These are phyloP conservation scores for Sylvia borin DNA, from an alignment of 2,797 vertebrate species.

Conservation along the genomic window DNA sequence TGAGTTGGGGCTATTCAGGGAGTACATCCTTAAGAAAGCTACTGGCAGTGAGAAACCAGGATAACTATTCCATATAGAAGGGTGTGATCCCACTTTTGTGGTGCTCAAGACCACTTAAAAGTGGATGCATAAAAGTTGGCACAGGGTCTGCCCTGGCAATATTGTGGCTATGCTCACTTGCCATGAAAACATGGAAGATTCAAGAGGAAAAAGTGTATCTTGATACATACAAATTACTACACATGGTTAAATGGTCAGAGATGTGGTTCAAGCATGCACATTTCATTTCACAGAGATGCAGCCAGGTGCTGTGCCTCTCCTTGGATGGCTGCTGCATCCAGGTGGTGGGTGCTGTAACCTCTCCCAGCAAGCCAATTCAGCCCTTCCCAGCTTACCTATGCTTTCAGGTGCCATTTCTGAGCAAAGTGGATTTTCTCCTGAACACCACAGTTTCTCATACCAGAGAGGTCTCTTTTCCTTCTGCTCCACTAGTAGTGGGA, in stretches of 20 bases:
- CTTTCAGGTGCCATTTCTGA: neutral
- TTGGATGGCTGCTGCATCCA: accelerated
- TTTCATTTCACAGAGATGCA: neutral
- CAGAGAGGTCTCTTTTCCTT: neutral
- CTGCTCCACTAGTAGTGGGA: neutral
- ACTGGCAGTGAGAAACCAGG: neutral
- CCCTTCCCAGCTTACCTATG: neutral
- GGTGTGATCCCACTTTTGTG: neutral
- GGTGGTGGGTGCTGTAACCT: neutral
- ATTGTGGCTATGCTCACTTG: neutral
- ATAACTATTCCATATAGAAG: neutral
- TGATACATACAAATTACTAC: neutral
- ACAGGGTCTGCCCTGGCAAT: neutral
- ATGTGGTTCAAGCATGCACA: neutral
- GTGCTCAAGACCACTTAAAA: neutral
- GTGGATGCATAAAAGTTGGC: accelerated
- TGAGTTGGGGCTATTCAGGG: neutral
- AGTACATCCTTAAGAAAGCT: neutral
- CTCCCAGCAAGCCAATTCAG: neutral
- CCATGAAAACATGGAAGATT: neutral
- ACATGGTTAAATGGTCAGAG: neutral
- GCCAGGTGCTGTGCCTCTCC: neutral
- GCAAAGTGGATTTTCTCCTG: neutral
- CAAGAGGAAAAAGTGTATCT: neutral
- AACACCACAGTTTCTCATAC: neutral